Conservation (phyloP, 2,888 invertebrate species). For the Zootermopsis nevadensis region DNA sequence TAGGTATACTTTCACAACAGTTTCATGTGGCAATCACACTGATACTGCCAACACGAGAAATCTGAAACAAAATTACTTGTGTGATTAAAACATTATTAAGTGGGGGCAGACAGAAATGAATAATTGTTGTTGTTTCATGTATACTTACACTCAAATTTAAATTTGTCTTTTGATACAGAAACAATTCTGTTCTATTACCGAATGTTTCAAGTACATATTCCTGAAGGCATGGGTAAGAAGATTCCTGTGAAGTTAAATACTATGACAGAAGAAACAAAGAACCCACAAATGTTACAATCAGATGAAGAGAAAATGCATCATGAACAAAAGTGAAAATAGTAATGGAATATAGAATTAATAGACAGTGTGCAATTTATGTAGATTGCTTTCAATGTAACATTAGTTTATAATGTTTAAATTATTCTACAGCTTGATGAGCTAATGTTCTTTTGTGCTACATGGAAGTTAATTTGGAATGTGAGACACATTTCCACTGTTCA, state of each 20-base stretch:
- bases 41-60: too few relatives aligned
- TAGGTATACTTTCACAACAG: too few relatives aligned
- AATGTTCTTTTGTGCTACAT: not conserved
- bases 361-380: not conserved
- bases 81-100: too few relatives aligned
- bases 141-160: not conserved
- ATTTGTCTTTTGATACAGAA: constrained; percentile 51
- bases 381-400: not conserved
- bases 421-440: not conserved
- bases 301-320: constrained; percentile 3
- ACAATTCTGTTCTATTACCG: constrained; percentile 59
- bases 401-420: not conserved
- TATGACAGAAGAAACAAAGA: not conserved
- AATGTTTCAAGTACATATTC: constrained; percentile 57
- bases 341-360: not conserved
- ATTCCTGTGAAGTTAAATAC: not conserved
- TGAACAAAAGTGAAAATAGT: constrained; percentile 4
- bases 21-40: too few relatives aligned
- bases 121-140: too few relatives aligned
- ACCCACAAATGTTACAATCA: not conserved
- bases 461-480: not conserved
- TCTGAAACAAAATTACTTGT: too few relatives aligned
- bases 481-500: not conserved
- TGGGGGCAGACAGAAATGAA: too few relatives aligned
- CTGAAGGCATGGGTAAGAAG: constrained; percentile 46